These are phyloP conservation scores for Genyomyrus donnyi DNA, from an alignment of 2,113 vertebrate genomes.

Conservation along the genomic window DNA sequence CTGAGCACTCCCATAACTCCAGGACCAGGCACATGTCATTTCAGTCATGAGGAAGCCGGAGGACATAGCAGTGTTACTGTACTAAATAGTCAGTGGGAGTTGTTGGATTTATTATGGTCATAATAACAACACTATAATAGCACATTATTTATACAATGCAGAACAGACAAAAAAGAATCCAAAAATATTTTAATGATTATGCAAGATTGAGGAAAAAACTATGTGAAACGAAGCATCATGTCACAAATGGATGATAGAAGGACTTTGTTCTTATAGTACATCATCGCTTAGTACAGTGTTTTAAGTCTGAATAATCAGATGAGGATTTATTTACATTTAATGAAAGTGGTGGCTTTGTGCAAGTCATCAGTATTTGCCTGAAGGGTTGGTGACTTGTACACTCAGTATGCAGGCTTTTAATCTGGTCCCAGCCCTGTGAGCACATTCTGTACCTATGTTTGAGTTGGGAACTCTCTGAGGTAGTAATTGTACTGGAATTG, in stretches of 20 bases:
- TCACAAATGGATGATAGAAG: background rate
- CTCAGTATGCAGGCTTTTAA: background rate
- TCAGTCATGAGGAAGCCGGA: background rate
- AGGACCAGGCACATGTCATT: background rate
- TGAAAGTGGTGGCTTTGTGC: background rate
- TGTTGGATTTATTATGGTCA: background rate
- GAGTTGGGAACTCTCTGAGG: background rate
- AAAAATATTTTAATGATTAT: background rate
- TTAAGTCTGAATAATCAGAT: background rate
- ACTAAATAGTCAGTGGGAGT: background rate
- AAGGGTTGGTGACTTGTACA: background rate
- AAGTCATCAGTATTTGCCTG: background rate
- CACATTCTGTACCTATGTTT: background rate
- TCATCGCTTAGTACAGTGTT: background rate
- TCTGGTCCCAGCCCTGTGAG: background rate
- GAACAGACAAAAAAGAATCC: background rate
- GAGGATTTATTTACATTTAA: background rate
- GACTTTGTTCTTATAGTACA: background rate
- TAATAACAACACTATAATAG: background rate
- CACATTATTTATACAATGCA: background rate
- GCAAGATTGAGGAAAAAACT: background rate
- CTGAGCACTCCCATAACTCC: background rate
- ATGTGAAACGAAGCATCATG: background rate
- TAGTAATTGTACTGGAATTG: background rate
- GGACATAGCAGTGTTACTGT: background rate